Base-by-base conservation (phyloP, 2,113 vertebrate genomes). In the Carassius gibelio region DNA sequence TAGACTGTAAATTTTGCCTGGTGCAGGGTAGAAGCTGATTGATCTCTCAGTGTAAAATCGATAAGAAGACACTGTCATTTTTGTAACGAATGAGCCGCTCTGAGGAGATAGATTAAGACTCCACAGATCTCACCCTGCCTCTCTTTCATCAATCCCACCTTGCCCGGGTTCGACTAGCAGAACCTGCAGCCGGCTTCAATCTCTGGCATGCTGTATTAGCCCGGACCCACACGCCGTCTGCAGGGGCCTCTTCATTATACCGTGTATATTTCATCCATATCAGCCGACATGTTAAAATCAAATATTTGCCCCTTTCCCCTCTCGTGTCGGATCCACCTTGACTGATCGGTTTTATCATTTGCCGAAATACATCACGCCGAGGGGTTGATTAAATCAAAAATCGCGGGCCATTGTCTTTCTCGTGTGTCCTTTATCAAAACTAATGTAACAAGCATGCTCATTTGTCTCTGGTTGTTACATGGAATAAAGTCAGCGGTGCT, bases 21-120 rank as follows among this genome's bases (percentile, higher is more conserved):
- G 97, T 96, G 97, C 96, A 97, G 96, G 96, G 92, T 94, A 96
- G 97, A 74, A 96, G 95, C 96, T 99, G 98, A 99, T 99, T 98
- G 97, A 99, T 98, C 96, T 98, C 96, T 94, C 95, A 96, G 96
- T 96, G 96, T 97, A 96, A 97, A 97, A 99, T 99, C 97, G 94
- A 99, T 99, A 97, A 96, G 96, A 95, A 96, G 97, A 97, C 96
- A 95, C 96, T 98, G 97, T 98, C 97, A 99, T 99, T 97, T 99
- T 97, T 97, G 96, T 98, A 98, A 99, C 97, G 95, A 96, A 98
- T 98, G 97, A 97, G 95, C 95, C 94, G 93, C 94, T 96, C 95
- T 96, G 96, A 95, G 95, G 96, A 98, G 98, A 98, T 98, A 98
- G 98, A 99, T 98, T 94, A 98, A 96, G 97, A 97, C 96, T 98